Evolutionary conservation across 1,140 invertebrate genomes (phyloP).

Genomic region (Cherax quadricarinatus): DNA sequence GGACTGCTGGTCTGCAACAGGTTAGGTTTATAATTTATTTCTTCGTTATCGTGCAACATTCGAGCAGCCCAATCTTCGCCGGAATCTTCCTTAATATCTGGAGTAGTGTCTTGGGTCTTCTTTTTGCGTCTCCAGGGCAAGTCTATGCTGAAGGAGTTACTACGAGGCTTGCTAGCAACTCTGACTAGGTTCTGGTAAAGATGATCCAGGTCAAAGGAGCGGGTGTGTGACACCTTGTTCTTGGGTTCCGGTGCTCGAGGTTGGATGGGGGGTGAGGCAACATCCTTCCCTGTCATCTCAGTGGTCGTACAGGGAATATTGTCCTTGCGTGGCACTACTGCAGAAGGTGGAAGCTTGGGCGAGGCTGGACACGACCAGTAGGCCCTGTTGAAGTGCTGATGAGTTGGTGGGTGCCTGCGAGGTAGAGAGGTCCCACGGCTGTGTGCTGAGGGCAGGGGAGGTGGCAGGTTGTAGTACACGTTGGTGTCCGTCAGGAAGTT

Average conservation of each 20-base stretch:
- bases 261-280: neutral
- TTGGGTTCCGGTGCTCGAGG: neutral
- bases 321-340: neutral
- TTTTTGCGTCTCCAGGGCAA: slow-evolving; percentile 59
- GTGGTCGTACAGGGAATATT: neutral
- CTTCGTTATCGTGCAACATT: neutral
- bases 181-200: slow-evolving; percentile 58
- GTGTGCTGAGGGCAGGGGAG: slow-evolving; percentile 15
- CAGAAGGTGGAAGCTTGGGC: slow-evolving; percentile 32
- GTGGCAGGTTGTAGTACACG: slow-evolving; percentile 59
- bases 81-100: slow-evolving; percentile 38
- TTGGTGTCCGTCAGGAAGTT: slow-evolving; percentile 58
- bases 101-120: slow-evolving; percentile 23
- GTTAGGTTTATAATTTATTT: neutral
- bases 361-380: slow-evolving; percentile 56
- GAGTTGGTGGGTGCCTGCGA: slow-evolving; percentile 16
- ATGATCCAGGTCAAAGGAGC: slow-evolving; percentile 61
- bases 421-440: slow-evolving; percentile 45
- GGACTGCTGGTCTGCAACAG: neutral
- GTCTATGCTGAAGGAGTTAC: slow-evolving; percentile 60
- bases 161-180: slow-evolving; percentile 46
- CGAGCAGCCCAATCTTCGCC: slow-evolving; percentile 10
- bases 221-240: slow-evolving; percentile 52
- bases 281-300: neutral
- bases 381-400: slow-evolving; percentile 24